Evolutionary conservation across 2,888 invertebrate genomes (phyloP).

Genomic region (Cynaeus angustus): DNA sequence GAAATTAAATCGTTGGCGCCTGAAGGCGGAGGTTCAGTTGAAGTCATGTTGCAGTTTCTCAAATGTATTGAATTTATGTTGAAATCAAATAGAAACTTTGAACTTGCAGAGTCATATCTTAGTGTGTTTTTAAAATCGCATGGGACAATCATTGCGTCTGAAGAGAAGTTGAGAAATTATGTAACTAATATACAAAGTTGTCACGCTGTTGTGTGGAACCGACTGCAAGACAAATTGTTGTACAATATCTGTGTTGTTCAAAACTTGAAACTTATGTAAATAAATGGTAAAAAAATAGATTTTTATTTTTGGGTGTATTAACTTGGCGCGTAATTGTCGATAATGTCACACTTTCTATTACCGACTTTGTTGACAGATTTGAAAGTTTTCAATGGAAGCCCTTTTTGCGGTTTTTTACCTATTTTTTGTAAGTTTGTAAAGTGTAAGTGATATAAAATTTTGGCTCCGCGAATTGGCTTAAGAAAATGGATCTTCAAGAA

Average conservation of each 20-base stretch:
- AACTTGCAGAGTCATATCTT: conserved; percentile 92
- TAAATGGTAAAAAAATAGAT: not conserved
- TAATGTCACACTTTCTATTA: not conserved
- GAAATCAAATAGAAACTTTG: conserved; percentile 86
- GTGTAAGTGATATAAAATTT: too few relatives aligned
- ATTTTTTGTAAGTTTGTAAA: too few relatives aligned
- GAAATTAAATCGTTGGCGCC: conserved; percentile 88
- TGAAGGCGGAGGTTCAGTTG: conserved; percentile 83
- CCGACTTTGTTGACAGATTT: too few relatives aligned
- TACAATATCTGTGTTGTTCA: conserved; percentile 86
- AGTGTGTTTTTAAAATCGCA: conserved; percentile 90
- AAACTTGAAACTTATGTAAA: conserved; percentile 74
- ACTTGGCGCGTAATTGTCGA: not conserved
- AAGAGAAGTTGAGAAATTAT: conserved; percentile 73
- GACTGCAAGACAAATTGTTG: conserved; percentile 80
- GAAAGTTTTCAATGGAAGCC: too few relatives aligned
- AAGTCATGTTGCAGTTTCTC: conserved; percentile 86
- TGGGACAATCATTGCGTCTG: conserved; percentile 76
- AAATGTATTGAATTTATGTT: conserved; percentile 82
- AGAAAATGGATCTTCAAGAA: conserved; percentile 6
- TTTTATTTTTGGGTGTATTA: too few relatives aligned
- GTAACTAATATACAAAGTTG: conserved; percentile 76
- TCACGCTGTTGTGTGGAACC: conserved; percentile 79
- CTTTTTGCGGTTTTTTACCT: too few relatives aligned
- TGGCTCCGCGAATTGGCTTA: too few relatives aligned